These are phyloP conservation scores for Microplitis manilae DNA, from an alignment of 2,888 invertebrate species.

Conservation along the genomic window DNA sequence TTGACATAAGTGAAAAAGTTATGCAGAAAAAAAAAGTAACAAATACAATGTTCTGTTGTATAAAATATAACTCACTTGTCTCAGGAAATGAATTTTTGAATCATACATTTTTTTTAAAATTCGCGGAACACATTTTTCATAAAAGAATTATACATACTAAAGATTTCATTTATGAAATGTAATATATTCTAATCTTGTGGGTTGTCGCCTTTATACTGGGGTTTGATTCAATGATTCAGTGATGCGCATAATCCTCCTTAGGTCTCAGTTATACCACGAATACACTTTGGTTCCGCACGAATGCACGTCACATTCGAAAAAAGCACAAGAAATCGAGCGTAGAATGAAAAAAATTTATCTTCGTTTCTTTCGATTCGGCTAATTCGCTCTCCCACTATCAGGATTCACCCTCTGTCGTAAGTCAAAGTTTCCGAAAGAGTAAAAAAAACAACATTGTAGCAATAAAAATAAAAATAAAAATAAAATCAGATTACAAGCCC, in stretches of 20 bases:
- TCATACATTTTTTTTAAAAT: neutral
- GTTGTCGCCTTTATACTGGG: slow-evolving; percentile 8
- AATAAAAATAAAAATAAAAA: slow-evolving; percentile 10
- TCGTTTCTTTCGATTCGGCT: slow-evolving; percentile 24
- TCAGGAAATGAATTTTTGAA: neutral
- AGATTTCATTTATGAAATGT: neutral
- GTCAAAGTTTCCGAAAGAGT: slow-evolving; percentile 8
- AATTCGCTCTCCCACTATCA: slow-evolving; percentile 11
- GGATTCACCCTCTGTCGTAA: slow-evolving; percentile 16
- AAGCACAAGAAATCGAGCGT: slow-evolving; percentile 27
- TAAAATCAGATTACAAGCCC: neutral
- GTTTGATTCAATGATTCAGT: slow-evolving; percentile 21
- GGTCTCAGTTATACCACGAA: slow-evolving; percentile 28
- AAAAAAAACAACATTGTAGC: neutral
- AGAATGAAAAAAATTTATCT: slow-evolving; percentile 27
- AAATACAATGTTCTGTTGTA: too few relatives aligned
- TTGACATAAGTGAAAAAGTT: too few relatives aligned
- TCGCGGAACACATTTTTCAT: neutral
- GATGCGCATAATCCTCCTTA: slow-evolving; percentile 24
- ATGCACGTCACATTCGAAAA: slow-evolving; percentile 16
- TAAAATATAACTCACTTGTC: neutral
- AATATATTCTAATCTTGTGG: slow-evolving; percentile 11
- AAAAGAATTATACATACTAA: neutral
- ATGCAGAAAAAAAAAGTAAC: too few relatives aligned
- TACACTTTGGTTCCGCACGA: slow-evolving; percentile 33